Evolutionary conservation across 2,113 vertebrate genomes (phyloP).

Genomic region (Morone chrysops): DNA sequence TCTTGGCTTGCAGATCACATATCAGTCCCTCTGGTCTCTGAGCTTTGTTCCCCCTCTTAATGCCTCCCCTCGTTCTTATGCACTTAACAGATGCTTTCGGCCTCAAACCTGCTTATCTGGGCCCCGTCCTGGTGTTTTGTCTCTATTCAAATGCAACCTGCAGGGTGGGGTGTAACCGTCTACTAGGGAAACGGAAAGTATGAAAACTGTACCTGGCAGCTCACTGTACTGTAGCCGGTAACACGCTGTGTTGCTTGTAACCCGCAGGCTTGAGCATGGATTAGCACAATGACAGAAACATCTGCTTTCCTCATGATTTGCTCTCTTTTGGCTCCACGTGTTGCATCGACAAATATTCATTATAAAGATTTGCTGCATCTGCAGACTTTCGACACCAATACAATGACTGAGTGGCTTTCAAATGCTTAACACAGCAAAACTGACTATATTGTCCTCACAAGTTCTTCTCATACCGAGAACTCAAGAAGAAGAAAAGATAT

Average conservation of each 20-base stretch:
- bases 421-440: background rate
- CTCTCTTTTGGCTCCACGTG: background rate
- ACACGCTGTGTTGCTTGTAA: background rate
- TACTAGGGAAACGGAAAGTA: slow-evolving; percentile 48
- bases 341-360: background rate
- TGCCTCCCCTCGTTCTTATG: slow-evolving; percentile 62
- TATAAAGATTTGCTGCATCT: slow-evolving; percentile 10
- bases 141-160: slow-evolving; percentile 45
- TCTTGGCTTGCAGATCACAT: slow-evolving; percentile 66
- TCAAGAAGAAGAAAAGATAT: background rate
- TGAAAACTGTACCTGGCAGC: slow-evolving; percentile 44
- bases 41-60: slow-evolving; percentile 65
- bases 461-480: background rate
- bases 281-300: slow-evolving; percentile 17
- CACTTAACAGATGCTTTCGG: slow-evolving; percentile 77
- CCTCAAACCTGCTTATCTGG: slow-evolving; percentile 61
- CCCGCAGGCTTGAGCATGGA: background rate
- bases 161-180: slow-evolving; percentile 41
- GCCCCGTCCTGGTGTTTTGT: slow-evolving; percentile 66
- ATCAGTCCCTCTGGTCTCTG: slow-evolving; percentile 67
- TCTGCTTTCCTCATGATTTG: background rate
- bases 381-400: background rate
- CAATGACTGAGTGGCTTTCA: background rate
- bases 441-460: background rate
- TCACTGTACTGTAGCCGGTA: slow-evolving; percentile 6